Conservation (phyloP, 2,797 vertebrate genomes). For the Tapera naevia region DNA sequence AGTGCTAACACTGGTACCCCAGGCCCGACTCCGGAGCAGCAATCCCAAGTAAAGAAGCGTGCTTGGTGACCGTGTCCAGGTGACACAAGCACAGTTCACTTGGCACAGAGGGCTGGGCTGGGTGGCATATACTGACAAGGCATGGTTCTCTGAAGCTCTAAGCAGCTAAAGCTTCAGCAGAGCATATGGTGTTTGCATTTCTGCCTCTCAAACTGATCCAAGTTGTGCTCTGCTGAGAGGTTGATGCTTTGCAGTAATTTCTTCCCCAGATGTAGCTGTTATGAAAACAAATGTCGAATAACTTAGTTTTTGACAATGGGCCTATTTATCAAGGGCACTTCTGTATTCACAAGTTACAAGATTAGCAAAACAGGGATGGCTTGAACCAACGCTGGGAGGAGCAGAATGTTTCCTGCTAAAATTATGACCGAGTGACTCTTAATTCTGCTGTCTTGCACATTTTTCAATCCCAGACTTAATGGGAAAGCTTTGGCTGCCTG, state of each 20-base stretch:
- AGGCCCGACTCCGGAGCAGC: background rate
- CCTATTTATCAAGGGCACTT: background rate
- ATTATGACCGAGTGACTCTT: background rate
- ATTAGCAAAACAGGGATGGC: conserved; percentile 44
- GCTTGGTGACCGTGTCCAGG: background rate
- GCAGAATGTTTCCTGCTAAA: conserved; percentile 40
- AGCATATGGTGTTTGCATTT: background rate
- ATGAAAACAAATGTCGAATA: conserved; percentile 17
- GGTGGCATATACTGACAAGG: accelerated
- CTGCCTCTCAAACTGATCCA: background rate
- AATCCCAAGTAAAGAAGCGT: background rate
- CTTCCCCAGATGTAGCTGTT: conserved; percentile 39
- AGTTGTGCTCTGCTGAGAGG: background rate
- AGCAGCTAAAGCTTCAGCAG: background rate
- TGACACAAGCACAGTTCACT: background rate
- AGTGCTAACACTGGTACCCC: accelerated
- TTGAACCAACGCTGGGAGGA: conserved; percentile 28
- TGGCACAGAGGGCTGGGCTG: background rate
- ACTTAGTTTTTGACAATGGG: background rate
- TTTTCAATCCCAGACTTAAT: background rate
- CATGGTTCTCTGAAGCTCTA: background rate
- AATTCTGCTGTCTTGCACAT: conserved; percentile 48
- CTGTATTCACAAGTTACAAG: background rate
- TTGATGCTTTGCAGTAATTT: background rate
- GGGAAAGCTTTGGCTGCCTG: background rate